Base-by-base conservation (phyloP, 2,888 invertebrate species). In the Oscheius myriophilus region DNA sequence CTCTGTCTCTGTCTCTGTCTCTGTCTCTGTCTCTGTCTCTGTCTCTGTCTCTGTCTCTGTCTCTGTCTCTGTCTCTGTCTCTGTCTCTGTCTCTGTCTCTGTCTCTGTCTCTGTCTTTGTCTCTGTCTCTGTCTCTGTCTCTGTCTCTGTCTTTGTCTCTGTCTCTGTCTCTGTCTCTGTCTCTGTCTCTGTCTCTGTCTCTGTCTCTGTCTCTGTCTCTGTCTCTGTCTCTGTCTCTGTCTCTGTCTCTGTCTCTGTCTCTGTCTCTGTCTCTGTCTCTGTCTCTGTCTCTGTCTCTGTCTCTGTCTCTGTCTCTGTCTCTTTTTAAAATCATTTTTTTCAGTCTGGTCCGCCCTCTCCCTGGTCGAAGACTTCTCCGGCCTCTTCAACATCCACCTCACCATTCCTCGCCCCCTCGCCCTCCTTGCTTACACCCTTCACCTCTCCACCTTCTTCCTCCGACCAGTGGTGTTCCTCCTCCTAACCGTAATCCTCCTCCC, bases 341-440 rank as follows among this genome's bases (percentile, higher is more conserved):
- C 66, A 66, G 66, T 58, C 51, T 66, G 66, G 66, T 41, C 66
- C 25, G 57, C 21, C 21, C 45, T 66, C 26, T 66, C 66, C n/a
- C 51, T 66, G 2, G 53, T 25, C 16, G 66, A 55, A 49, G 66
- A 66, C 26, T 66, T 66, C 58, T 45, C 51, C 25, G 18, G 21
- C 14, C 23, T 66, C 18, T 66, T 66, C 49, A 25, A 53, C 41
- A 46, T 66, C 21, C 18, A 26, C 14, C 23, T 57, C 33, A n/a
- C 23, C 14, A 49, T 66, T 16, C 33, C 33, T 7, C 49, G 49
- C 9, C 33, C 16, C 18, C 49, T 66, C n/a, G 66, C 66, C 16
- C 49, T 53, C 14, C 57, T 57, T 6, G 16, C 41, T 16, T 58
- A 42, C 45, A n/a, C 49, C 41, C 46, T 66, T 41, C 66, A 76